phyloP scores from a whole-genome alignment of 2,888 invertebrate genomes.

The Philereme transversata region DNA sequence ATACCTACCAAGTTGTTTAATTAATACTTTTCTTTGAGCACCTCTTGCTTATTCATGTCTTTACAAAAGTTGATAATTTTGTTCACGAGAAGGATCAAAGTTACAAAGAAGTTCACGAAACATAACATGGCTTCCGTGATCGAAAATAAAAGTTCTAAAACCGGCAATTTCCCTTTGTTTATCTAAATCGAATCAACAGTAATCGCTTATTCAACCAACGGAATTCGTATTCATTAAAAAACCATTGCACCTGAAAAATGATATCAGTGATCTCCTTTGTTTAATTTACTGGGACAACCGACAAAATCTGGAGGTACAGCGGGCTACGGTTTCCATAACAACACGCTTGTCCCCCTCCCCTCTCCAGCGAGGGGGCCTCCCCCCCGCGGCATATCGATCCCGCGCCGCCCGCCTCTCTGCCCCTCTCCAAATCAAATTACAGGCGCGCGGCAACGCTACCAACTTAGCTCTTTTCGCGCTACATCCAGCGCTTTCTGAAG shows the following conservation, averaged over 20 bases:
- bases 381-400: slow-evolving; percentile 60
- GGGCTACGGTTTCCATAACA: slow-evolving; percentile 77
- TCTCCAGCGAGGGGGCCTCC: slow-evolving; percentile 37
- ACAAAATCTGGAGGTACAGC: slow-evolving; percentile 80
- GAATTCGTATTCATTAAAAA: slow-evolving; percentile 30
- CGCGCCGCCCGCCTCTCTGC: slow-evolving; percentile 55
- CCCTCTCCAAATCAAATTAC: slow-evolving; percentile 82
- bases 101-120: slow-evolving; percentile 5
- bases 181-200: slow-evolving; percentile 15
- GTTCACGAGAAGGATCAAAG: slow-evolving; percentile 15
- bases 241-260: slow-evolving; percentile 58
- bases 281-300: slow-evolving; percentile 79
- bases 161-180: slow-evolving; percentile 14
- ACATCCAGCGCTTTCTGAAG: slow-evolving; percentile 20
- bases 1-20: not conserved
- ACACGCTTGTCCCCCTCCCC: slow-evolving; percentile 65
- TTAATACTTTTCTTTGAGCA: not conserved
- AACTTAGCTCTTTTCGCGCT: slow-evolving; percentile 28
- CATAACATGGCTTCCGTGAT: slow-evolving; percentile 6
- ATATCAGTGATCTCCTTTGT: slow-evolving; percentile 76
- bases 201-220: slow-evolving; percentile 17
- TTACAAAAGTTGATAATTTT: slow-evolving; percentile 6
- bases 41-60: not conserved
- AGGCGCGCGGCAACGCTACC: slow-evolving; percentile 54
- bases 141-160: slow-evolving; percentile 10